These are phyloP conservation scores for Rhabdomys pumilio DNA, from an alignment of 2,797 vertebrate genomes.

Conservation along the genomic window DNA sequence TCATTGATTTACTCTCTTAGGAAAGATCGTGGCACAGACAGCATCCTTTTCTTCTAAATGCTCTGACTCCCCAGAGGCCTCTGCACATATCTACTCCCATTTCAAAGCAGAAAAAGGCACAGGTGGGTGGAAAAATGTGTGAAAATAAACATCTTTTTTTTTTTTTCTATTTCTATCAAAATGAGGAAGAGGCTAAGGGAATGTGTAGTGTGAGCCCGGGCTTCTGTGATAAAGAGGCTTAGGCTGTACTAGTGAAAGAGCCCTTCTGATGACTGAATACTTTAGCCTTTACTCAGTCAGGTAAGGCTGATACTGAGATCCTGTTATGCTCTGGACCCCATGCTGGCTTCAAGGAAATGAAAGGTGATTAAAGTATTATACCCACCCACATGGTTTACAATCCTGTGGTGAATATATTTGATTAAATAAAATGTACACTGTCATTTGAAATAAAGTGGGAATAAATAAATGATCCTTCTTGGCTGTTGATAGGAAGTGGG, in stretches of 20 bases:
- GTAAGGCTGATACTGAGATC: background rate
- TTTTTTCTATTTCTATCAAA: slow-evolving; percentile 53
- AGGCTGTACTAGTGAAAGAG: background rate
- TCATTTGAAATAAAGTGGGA: background rate
- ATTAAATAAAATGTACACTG: background rate
- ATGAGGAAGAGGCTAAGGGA: background rate
- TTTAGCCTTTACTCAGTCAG: background rate
- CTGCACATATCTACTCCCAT: background rate
- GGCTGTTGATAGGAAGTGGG: background rate
- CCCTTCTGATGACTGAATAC: background rate
- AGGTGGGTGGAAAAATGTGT: background rate
- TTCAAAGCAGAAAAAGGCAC: background rate
- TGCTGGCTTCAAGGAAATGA: slow-evolving; percentile 5
- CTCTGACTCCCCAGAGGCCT: background rate
- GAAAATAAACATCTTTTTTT: background rate
- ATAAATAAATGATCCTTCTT: background rate
- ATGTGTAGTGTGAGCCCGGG: background rate
- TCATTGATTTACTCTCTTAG: background rate
- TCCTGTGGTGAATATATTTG: background rate
- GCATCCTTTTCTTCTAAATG: background rate
- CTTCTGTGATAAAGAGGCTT: background rate
- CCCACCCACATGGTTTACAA: background rate
- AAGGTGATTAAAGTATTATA: background rate
- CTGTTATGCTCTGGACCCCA: background rate
- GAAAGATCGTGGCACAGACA: background rate